phyloP scores from a whole-genome alignment of 2,113 vertebrate species.

The Uria lomvia region DNA sequence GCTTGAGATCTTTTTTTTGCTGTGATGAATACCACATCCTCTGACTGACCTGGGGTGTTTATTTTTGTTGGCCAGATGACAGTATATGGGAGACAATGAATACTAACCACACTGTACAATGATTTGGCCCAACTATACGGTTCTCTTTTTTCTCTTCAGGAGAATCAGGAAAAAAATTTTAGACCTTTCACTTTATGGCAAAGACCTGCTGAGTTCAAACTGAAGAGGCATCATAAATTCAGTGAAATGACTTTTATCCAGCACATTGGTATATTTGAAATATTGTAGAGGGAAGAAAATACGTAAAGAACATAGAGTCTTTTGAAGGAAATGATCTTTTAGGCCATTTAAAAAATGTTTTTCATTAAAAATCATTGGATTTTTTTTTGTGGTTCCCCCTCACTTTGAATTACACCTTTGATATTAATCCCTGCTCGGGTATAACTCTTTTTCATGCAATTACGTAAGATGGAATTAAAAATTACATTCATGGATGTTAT shows the following conservation, averaged over 20 bases:
- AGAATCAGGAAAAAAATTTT: background rate
- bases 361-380: background rate
- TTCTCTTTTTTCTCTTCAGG: background rate
- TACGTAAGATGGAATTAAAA: background rate
- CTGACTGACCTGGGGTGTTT: background rate
- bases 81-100: background rate
- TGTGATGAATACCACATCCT: background rate
- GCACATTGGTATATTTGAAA: background rate
- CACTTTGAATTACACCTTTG: background rate
- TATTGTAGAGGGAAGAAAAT: background rate
- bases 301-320: background rate
- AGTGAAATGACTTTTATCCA: background rate
- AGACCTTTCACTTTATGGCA: constrained; percentile 6
- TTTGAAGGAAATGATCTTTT: background rate
- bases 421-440: background rate
- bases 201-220: constrained; percentile 29
- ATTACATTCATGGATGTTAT: background rate
- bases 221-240: constrained; percentile 17
- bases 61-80: constrained; percentile 29
- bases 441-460: background rate
- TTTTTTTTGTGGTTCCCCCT: background rate
- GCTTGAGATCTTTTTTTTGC: background rate
- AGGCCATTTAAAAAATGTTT: background rate
- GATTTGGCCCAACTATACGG: background rate
- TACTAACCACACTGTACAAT: background rate